These are phyloP conservation scores for Clamator glandarius DNA, from an alignment of 2,797 vertebrate genomes.

Conservation along the genomic window DNA sequence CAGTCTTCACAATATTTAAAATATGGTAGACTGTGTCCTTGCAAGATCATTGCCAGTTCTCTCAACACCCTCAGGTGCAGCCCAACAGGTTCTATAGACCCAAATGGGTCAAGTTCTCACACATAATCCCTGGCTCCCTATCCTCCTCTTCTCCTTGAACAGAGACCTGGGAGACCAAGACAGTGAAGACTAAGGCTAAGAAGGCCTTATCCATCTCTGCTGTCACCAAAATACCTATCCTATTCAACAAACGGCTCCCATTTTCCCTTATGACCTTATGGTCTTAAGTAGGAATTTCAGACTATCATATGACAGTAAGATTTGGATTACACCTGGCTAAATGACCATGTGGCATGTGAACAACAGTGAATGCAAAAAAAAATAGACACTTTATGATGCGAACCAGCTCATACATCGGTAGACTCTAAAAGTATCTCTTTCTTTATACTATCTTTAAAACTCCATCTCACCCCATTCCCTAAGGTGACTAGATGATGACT, in stretches of 20 bases:
- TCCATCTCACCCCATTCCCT: not conserved
- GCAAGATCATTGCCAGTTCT: not conserved
- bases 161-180: not conserved
- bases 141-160: not conserved
- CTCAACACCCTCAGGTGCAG: not conserved
- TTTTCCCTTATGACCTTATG: not conserved
- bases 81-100: not conserved
- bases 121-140: not conserved
- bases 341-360: not conserved
- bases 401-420: not conserved
- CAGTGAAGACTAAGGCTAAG: not conserved
- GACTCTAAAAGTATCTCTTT: not conserved
- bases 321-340: not conserved
- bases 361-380: not conserved
- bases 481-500: not conserved
- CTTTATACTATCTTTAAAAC: not conserved
- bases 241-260: not conserved
- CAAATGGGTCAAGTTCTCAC: not conserved
- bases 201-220: not conserved
- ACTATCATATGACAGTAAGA: not conserved
- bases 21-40: not conserved
- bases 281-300: not conserved
- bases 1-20: not conserved
- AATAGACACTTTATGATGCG: not conserved
- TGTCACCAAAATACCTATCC: not conserved